phyloP scores from a whole-genome alignment of 2,113 vertebrate species.

The Sarotherodon lohbergeri region DNA sequence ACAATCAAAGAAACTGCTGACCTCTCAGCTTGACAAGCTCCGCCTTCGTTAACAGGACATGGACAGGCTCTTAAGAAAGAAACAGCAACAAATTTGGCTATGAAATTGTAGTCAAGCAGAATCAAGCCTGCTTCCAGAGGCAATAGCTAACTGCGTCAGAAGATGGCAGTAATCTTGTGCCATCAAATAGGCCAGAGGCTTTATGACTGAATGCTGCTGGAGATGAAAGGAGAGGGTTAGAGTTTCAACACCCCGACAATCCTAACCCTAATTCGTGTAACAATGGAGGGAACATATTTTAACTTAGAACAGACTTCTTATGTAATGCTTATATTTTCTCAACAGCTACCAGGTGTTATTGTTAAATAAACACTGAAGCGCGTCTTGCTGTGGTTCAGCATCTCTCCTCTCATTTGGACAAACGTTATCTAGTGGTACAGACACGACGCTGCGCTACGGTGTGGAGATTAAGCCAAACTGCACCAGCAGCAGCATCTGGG shows the following conservation, averaged over 20 bases:
- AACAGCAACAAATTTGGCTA: not conserved
- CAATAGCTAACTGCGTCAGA: not conserved
- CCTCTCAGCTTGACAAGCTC: not conserved
- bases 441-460: not conserved
- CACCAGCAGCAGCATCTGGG: not conserved
- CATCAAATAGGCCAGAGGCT: not conserved
- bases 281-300: not conserved
- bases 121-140: not conserved
- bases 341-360: not conserved
- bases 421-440: not conserved
- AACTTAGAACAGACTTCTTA: not conserved
- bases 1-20: not conserved
- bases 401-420: not conserved
- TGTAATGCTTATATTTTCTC: not conserved
- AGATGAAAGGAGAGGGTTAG: not conserved
- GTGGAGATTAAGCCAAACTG: not conserved
- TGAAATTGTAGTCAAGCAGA: not conserved
- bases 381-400: not conserved
- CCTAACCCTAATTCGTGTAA: not conserved
- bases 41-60: not conserved
- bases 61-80: not conserved
- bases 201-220: not conserved
- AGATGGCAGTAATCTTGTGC: not conserved
- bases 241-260: not conserved
- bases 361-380: not conserved